Evolutionary conservation across 1,140 invertebrate species (phyloP).

Genomic region (Centruroides vittatus): DNA sequence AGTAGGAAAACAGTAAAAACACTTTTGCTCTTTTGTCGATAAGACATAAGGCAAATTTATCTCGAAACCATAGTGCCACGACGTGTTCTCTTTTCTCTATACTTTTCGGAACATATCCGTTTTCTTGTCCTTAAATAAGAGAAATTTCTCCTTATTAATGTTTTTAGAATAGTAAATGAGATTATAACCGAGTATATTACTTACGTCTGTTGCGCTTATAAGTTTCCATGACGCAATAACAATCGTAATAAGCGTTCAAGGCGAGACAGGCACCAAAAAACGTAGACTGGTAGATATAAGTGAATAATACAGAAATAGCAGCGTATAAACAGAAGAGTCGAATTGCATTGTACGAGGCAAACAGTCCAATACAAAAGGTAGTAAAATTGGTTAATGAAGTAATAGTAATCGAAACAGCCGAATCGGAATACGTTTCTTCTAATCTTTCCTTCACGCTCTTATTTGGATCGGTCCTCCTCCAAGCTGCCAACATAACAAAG

Average conservation of each 20-base stretch:
- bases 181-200: no score
- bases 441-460: slow-evolving; percentile 67
- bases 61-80: slow-evolving; percentile 40
- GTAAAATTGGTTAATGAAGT: slow-evolving; percentile 95
- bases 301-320: slow-evolving; percentile 77
- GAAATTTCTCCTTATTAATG: no score
- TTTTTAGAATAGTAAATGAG: no score
- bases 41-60: slow-evolving; percentile 56
- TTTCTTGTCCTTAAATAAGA: no score
- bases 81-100: no score
- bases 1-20: slow-evolving; percentile 59
- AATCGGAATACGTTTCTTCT: slow-evolving; percentile 73
- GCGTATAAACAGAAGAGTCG: slow-evolving; percentile 94
- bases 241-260: slow-evolving; percentile 53
- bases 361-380: slow-evolving; percentile 87
- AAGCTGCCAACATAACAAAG: slow-evolving; percentile 88
- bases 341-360: slow-evolving; percentile 84
- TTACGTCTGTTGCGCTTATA: no score
- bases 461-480: slow-evolving; percentile 65
- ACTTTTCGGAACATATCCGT: no score
- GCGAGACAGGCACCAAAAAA: slow-evolving; percentile 85
- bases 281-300: slow-evolving; percentile 85
- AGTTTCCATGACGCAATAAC: no score
- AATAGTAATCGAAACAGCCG: slow-evolving; percentile 95
- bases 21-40: slow-evolving; percentile 60